phyloP scores from a whole-genome alignment of 1,140 invertebrate genomes.

The Cydia amplana region DNA sequence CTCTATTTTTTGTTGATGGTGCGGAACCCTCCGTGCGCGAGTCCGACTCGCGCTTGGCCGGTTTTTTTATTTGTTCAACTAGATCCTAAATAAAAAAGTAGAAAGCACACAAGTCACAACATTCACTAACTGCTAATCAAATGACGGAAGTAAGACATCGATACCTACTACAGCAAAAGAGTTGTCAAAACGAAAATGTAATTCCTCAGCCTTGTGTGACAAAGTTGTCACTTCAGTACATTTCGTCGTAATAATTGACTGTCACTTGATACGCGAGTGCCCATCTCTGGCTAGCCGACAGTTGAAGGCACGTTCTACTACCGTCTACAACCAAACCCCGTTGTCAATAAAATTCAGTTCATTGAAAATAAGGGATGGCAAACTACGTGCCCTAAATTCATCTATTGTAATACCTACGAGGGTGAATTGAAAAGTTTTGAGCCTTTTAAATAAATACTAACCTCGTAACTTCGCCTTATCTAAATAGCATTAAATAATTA shows the following conservation, averaged over 20 bases:
- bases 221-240: conserved; percentile 30
- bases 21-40: too few species aligned
- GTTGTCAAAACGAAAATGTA: conserved; percentile 8
- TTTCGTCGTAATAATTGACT: conserved; percentile 30
- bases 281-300: neutral
- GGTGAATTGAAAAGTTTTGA: too few species aligned
- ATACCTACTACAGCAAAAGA: conserved; percentile 13
- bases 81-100: neutral
- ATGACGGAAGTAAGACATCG: conserved; percentile 28
- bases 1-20: too few species aligned
- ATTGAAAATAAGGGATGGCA: too few species aligned
- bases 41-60: too few species aligned
- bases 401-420: too few species aligned
- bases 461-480: too few species aligned
- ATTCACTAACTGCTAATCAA: neutral
- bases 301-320: neutral
- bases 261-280: conserved; percentile 28
- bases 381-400: too few species aligned
- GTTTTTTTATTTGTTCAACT: too few species aligned
- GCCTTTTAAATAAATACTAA: too few species aligned
- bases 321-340: neutral
- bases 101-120: neutral
- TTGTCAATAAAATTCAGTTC: too few species aligned
- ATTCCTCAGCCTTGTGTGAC: conserved; percentile 17
- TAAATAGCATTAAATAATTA: too few species aligned